A percentile compares a stretch with the other conserved stretches of the same genome.
Conservation (phyloP, 2,113 vertebrate genomes). For the Pipa parva region DNA sequence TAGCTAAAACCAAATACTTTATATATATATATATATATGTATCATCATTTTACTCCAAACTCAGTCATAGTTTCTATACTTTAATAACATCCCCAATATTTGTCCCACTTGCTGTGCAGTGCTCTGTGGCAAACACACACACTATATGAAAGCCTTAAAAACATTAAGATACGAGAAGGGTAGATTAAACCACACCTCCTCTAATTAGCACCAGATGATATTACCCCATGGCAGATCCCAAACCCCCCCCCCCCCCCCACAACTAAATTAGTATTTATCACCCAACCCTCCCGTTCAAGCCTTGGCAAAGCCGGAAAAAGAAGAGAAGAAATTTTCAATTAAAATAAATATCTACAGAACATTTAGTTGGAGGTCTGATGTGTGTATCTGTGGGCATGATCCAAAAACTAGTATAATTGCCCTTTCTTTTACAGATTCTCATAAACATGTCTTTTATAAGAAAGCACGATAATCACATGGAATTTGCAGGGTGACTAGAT, state of each 20-base stretch:
- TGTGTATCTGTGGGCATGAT: background rate
- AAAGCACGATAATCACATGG: no score
- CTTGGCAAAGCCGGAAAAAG: slow-evolving; percentile 43
- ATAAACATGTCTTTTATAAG: no score
- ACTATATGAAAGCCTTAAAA: slow-evolving; percentile 41
- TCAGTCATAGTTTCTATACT: background rate
- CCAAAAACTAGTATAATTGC: background rate
- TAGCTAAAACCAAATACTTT: background rate
- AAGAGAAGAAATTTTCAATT: slow-evolving; percentile 26
- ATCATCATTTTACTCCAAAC: background rate
- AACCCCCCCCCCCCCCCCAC: slow-evolving; percentile 4
- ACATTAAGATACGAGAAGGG: slow-evolving; percentile 39
- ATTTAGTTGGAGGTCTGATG: background rate
- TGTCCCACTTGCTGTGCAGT: slow-evolving; percentile 37
- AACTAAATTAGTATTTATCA: slow-evolving; percentile 22
- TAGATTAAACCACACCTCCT: slow-evolving; percentile 31
- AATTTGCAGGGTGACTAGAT: slow-evolving; percentile 8
- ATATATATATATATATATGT: background rate
- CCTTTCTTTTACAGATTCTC: no score
- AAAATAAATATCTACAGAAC: background rate
- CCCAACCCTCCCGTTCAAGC: slow-evolving; percentile 31
- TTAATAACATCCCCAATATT: slow-evolving; percentile 3
- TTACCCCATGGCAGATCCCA: slow-evolving; percentile 41
- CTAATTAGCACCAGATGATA: slow-evolving; percentile 41
- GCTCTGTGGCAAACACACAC: slow-evolving; percentile 36